These are phyloP conservation scores for Oikopleura albicans DNA, from an alignment of 23 tunicate species.

Conservation along the genomic window DNA sequence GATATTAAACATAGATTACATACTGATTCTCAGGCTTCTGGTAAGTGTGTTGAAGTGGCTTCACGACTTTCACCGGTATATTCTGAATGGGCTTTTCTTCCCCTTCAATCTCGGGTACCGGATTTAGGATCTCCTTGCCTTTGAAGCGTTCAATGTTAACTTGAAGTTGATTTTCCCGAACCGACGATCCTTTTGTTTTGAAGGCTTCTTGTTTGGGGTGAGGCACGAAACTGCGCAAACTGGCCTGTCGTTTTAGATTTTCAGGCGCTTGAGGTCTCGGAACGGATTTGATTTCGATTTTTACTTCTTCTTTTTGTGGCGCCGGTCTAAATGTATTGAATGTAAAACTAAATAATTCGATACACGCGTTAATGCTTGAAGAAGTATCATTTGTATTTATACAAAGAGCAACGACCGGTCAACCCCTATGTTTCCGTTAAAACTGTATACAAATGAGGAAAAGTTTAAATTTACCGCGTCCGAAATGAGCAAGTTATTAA, in stretches of 20 bases:
- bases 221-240: slow-evolving; percentile 23
- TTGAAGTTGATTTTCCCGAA: slow-evolving; percentile 3
- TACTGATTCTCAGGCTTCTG: background rate
- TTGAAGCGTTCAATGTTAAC: background rate
- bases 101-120: background rate
- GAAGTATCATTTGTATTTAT: background rate
- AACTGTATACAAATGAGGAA: too few relatives aligned
- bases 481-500: too few relatives aligned
- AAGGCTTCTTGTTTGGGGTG: background rate
- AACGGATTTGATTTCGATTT: slow-evolving; percentile 16
- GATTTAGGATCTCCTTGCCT: background rate
- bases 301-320: slow-evolving; percentile 23
- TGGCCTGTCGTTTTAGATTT: slow-evolving; percentile 67
- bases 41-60: background rate
- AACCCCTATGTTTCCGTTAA: too few relatives aligned
- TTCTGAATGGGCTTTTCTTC: slow-evolving; percentile 1
- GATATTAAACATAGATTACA: too few relatives aligned
- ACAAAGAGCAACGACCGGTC: background rate
- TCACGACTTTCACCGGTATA: slow-evolving; percentile 1
- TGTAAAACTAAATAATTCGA: background rate
- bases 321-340: slow-evolving; percentile 25
- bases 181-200: background rate
- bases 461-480: too few relatives aligned
- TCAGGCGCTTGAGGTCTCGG: slow-evolving; percentile 91
- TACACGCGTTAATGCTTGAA: background rate